Evolutionary conservation across 2,797 vertebrate genomes (phyloP).

Genomic region (Garrulus glandarius): DNA sequence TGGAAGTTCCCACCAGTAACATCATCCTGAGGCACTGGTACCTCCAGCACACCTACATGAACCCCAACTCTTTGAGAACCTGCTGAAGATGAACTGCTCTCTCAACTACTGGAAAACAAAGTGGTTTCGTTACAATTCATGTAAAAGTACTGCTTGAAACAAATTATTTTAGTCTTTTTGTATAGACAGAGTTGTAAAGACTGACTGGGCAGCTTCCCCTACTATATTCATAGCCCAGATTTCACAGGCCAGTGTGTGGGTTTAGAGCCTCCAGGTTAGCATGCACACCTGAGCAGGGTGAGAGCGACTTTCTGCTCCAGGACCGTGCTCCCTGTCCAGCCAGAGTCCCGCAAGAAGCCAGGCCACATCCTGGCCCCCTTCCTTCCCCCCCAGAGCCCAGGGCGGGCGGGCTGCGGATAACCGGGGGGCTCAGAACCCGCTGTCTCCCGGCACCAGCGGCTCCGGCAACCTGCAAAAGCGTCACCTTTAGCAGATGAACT

Average conservation of each 20-base stretch:
- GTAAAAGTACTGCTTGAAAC: neutral
- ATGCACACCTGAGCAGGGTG: accelerated
- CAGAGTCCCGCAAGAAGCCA: neutral
- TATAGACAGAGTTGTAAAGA: neutral
- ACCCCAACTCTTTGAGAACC: neutral
- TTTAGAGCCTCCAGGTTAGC: accelerated
- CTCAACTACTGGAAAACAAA: neutral
- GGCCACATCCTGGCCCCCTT: accelerated
- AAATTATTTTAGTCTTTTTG: neutral
- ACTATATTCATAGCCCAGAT: accelerated
- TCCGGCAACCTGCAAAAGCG: accelerated
- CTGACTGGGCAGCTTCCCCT: neutral
- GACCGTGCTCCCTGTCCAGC: neutral
- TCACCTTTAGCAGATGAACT: accelerated
- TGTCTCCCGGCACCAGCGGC: accelerated
- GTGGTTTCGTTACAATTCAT: accelerated
- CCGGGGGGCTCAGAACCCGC: neutral
- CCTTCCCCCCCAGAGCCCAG: neutral
- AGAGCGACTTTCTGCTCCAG: accelerated
- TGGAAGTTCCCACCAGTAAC: neutral
- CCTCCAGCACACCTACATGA: neutral
- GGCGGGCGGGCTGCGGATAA: neutral
- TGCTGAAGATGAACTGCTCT: neutral
- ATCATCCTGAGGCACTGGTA: neutral
- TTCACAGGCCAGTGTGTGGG: neutral